Evolutionary conservation across 2,888 invertebrate species (phyloP), one percentile per base, ranked within the genome.

Genomic region (Synergus laeviventris): DNA sequence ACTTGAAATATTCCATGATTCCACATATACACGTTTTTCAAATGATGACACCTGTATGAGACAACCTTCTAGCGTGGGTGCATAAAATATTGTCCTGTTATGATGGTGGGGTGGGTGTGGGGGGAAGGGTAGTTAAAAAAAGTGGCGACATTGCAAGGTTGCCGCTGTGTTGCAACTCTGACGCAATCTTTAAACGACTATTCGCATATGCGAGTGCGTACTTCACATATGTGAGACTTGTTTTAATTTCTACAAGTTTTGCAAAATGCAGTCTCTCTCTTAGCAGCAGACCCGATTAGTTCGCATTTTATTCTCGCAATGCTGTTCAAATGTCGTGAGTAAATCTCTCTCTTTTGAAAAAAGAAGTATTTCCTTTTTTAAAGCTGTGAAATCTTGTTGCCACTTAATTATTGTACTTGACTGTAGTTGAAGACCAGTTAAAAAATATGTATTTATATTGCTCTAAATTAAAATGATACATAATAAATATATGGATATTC

Each of bases 101-200:
- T 66, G 24, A 24, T 21, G 66, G 38, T n/a, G 8, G 60, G 61
- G 74, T n/a, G 61, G 31, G 18, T 16, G 61, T 31, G 36, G 36
- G 36, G 54, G 42, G 24, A 59, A 42, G 78, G 75, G 64, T 64
- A 54, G 77, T 59, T 74, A 60, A 81, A 79, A 79, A 77, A 56
- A 77, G 79, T 79, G 79, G 77, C 83, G 83, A 83, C 84, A 85
- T 85, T 85, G 85, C 84, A 85, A 85, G 85, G 85, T 83, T 84
- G 83, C 80, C 78, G 74, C 79, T 74, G 75, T 82, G 83, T 81
- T 78, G 83, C 80, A 84, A 83, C 76, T 76, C 75, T 84, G 82
- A 83, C 81, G 85, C 82, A 84, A 84, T 76, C 62, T 36, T 42
- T 64, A 76, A 66, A 45, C 42, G 42, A 16, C 66, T 45, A 66